These are phyloP conservation scores for Imbricaverruca yamaguchii DNA, from an alignment of 2,888 invertebrate species.

Conservation along the genomic window DNA sequence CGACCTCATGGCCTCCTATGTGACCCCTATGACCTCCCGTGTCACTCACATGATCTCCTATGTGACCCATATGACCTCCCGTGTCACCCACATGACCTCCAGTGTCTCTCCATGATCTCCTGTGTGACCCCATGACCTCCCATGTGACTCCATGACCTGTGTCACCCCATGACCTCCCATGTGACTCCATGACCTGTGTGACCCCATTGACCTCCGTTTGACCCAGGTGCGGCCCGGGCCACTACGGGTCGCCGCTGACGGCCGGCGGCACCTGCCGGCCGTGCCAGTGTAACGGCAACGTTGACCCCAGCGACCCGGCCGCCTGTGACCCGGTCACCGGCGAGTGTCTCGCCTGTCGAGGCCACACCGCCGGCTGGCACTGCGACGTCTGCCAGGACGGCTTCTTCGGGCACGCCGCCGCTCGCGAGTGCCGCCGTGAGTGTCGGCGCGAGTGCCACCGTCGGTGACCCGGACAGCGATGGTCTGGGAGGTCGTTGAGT, in stretches of 20 bases:
- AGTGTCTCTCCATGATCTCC: background rate
- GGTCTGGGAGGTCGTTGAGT: no score
- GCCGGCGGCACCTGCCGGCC: conserved; percentile 65
- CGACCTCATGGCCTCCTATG: background rate
- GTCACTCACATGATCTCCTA: conserved; percentile 42
- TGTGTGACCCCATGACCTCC: background rate
- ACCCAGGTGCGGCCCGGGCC: conserved; percentile 68
- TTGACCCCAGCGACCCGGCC: conserved; percentile 57
- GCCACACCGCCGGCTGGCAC: conserved; percentile 64
- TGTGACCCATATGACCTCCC: background rate
- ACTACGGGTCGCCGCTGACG: conserved; percentile 69
- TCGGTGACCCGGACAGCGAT: no score
- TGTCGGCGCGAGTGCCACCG: conserved; percentile 9
- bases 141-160: background rate
- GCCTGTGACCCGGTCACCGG: conserved; percentile 75
- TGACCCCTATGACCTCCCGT: no score
- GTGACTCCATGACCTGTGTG: background rate
- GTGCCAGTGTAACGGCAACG: conserved; percentile 92
- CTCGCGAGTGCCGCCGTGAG: conserved; percentile 36
- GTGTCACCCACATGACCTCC: background rate
- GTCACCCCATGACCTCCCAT: background rate
- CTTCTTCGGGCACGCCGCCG: conserved; percentile 41
- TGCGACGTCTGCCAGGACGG: conserved; percentile 50
- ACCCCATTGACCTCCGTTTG: background rate
- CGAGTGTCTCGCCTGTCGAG: conserved; percentile 72